Base-by-base conservation (phyloP, 1,140 invertebrate species). In the Calosoma granatense region DNA sequence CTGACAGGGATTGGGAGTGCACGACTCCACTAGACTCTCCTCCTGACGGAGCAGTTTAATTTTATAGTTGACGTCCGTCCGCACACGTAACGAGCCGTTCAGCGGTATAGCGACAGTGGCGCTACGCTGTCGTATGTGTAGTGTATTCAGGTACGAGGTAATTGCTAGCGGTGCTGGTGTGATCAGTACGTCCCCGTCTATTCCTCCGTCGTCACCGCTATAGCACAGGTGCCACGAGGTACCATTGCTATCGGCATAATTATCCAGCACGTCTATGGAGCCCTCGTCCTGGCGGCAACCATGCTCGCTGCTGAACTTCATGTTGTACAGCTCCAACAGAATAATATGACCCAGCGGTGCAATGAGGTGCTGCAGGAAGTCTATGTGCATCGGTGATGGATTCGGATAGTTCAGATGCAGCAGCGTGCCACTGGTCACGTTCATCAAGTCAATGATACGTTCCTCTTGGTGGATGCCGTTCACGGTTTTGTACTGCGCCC, bases 1-100 rank as follows among this genome's bases (percentile, higher is more conserved):
- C 26, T 78, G 68, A 63, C 86, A 88, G 1, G 85, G 84, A 67
- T 86, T 84, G 0, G 84, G 85, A 2, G 74, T 70, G 63, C 86
- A 88, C 0, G 78, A 78, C 58, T 84, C 82, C 22, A 85, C 72
- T 0, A 72, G 72, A 6, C 79, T 77, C 9, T 78, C 74, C 1
- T 76, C 70, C 9, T 76, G 70, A 30, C 76, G 70, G 11, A 82
- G 64, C 22, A 84, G 67, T 67, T 85, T 85, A 51, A 67, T 73
- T 63, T 79, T 80, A 65, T 78, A 83, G 22, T 77, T 77, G 0
- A 72, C 65, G 69, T 85, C 82, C 43, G 60, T 58, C 56, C 69
- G 66, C 12, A 76, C 67, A 15, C 65, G 63, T 15, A 78, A 58
- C 2, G 73, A 70, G 2, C 77, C 78, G 61, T 84, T 82, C 56